Percentiles rank a stretch among this genome's conserved stretches.
Evolutionary conservation across 2,888 invertebrate genomes (phyloP).

Genomic region (Nymphalis urticae): DNA sequence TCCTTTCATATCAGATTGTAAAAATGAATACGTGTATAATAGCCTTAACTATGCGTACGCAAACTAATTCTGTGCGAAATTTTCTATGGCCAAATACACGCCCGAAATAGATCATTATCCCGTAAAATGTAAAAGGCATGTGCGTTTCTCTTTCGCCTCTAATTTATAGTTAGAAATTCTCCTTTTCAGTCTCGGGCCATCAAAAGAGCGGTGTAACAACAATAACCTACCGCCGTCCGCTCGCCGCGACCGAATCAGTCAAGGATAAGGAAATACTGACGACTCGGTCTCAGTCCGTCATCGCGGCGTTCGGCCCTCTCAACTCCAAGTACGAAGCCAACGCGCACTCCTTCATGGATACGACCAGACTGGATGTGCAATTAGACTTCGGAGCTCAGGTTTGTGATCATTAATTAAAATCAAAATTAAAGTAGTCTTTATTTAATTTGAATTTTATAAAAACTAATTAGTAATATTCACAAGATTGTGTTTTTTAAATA

Average conservation of each 20-base stretch:
- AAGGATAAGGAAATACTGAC: slow-evolving; percentile 87
- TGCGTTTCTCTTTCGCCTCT: not conserved
- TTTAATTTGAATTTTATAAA: not conserved
- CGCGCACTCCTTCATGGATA: slow-evolving; percentile 88
- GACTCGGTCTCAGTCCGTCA: slow-evolving; percentile 87
- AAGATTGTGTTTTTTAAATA: too few species aligned
- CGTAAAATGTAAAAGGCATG: too few species aligned
- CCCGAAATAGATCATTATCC: not conserved
- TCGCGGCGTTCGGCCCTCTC: slow-evolving; percentile 93
- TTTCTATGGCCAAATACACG: not conserved
- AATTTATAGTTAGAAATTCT: not conserved
- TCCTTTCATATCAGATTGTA: too few species aligned
- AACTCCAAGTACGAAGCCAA: slow-evolving; percentile 91
- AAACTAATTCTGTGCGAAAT: too few species aligned
- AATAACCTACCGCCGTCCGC: slow-evolving; percentile 88
- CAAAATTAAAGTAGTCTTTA: not conserved
- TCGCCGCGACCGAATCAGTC: slow-evolving; percentile 87
- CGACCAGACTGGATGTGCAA: slow-evolving; percentile 86
- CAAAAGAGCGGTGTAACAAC: slow-evolving; percentile 90
- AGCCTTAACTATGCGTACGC: too few species aligned
- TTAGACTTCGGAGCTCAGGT: slow-evolving; percentile 88
- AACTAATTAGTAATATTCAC: too few species aligned
- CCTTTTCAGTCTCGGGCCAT: slow-evolving; percentile 84
- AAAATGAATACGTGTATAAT: too few species aligned
- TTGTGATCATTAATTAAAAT: slow-evolving; percentile 33